Evolutionary conservation across 1,140 invertebrate genomes (phyloP).

Genomic region (Tetraneura akinire): DNA sequence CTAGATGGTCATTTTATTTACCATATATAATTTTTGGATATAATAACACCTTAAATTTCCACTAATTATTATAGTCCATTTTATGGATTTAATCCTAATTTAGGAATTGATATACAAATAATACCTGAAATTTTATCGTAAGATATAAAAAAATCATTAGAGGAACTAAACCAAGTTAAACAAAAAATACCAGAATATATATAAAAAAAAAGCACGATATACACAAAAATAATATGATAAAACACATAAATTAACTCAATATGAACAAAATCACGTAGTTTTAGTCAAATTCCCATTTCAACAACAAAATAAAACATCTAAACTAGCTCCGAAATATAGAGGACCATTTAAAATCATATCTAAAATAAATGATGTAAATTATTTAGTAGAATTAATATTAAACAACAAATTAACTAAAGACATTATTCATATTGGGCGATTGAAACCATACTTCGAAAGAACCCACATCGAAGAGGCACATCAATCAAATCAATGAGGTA

Average conservation of each 20-base stretch:
- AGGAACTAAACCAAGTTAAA: neutral
- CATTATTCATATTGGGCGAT: neutral
- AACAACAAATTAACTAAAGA: neutral
- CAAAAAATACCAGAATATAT: neutral
- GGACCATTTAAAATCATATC: neutral
- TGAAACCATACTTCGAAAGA: neutral
- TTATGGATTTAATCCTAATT: too few relatives aligned
- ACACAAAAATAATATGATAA: neutral
- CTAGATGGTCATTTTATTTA: too few relatives aligned
- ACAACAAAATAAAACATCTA: neutral
- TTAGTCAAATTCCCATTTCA: neutral
- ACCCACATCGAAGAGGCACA: neutral
- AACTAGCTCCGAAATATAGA: neutral
- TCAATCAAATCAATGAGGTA: neutral
- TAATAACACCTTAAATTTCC: too few relatives aligned
- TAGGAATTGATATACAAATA: too few relatives aligned
- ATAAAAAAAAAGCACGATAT: neutral
- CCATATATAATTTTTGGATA: too few relatives aligned
- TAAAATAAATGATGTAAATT: neutral
- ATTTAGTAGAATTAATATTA: neutral
- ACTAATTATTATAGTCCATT: too few relatives aligned
- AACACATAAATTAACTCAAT: neutral
- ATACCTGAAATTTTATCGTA: neutral
- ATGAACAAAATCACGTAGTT: neutral
- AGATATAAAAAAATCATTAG: neutral